phyloP scores from a whole-genome alignment of 2,888 invertebrate genomes.

The Nymphalis polychloros region DNA sequence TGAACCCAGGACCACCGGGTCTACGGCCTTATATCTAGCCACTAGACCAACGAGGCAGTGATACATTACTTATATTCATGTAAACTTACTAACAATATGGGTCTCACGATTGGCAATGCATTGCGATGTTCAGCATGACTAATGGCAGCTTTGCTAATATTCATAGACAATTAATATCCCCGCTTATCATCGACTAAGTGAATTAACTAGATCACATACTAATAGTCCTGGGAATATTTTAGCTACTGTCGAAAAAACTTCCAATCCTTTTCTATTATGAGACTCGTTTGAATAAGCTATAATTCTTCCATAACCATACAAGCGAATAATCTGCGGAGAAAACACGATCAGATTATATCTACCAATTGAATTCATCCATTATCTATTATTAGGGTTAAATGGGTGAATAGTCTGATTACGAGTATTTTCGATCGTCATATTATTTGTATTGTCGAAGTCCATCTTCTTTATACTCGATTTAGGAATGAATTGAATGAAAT shows the following conservation, averaged over 20 bases:
- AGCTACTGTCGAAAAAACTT: neutral
- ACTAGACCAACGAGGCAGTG: too few species aligned
- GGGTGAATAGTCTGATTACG: conserved; percentile 48
- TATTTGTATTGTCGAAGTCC: neutral
- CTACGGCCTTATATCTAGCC: too few species aligned
- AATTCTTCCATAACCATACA: conserved; percentile 13
- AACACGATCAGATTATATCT: conserved; percentile 58
- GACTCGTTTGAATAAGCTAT: conserved; percentile 14
- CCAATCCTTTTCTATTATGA: conserved; percentile 2
- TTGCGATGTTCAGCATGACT: too few species aligned
- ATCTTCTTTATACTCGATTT: conserved; percentile 10
- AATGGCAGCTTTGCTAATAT: too few species aligned
- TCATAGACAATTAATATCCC: too few species aligned
- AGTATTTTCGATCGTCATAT: conserved; percentile 31
- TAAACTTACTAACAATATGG: too few species aligned
- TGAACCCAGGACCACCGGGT: too few species aligned
- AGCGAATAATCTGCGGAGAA: conserved; percentile 41
- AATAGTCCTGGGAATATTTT: too few species aligned
- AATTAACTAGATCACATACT: too few species aligned
- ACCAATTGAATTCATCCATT: conserved; percentile 54
- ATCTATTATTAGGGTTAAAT: conserved; percentile 56
- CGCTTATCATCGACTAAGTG: too few species aligned
- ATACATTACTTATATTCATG: too few species aligned
- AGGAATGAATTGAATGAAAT: conserved; percentile 17
- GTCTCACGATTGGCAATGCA: too few species aligned